Evolutionary conservation across 2,113 vertebrate genomes (phyloP), one percentile per base, ranked within the genome.

Genomic region (Herpailurus yagouaroundi): DNA sequence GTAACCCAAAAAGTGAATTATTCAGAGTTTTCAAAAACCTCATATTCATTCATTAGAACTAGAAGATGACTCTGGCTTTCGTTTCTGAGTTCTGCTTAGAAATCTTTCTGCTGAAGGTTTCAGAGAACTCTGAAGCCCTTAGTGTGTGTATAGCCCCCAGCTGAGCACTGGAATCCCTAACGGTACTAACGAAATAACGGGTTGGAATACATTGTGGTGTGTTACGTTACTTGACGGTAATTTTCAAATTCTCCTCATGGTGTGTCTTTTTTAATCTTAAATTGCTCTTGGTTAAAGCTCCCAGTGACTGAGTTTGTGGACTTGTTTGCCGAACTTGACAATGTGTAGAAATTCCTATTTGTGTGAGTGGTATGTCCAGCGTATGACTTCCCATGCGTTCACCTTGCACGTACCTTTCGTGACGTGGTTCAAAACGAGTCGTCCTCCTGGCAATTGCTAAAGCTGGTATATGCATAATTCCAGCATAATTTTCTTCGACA

Each of bases 1-100:
- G 71, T 25, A 96, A 50, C 27, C 15, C 64, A 60, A 52, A 31
- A 76, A 86, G 38, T 95, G 48, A 96, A 12, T 90, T 93, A 55
- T 38, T 92, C 18, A 29, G 69, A 90, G 27, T 52, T 89, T 33
- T 27, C 92, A 68, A 83, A 90, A 90, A 89, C 25, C 60, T 89
- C 82, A 73, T 86, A 95, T 93, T 93, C 31, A 95, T 71, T 89
- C 11, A 82, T 83, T 45, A 48, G 92, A 96, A 93, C 69, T 60
- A 21, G 91, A 95, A 89, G 50, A 79, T 91, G 50, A 71, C 60
- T 91, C 83, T 81, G 29, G 60, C 64, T 76, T 91, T 89, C 29
- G 68, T 21, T 91, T 94, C 84, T 71, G 45, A 57, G 73, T 95
- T 95, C 79, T 88, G 31, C 36, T 84, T 64, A 52, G 66, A 93